A percentile compares a stretch with the other conserved stretches of the same genome.
Conservation (phyloP, 2,888 invertebrate genomes). For the Vesta saturnalis region DNA sequence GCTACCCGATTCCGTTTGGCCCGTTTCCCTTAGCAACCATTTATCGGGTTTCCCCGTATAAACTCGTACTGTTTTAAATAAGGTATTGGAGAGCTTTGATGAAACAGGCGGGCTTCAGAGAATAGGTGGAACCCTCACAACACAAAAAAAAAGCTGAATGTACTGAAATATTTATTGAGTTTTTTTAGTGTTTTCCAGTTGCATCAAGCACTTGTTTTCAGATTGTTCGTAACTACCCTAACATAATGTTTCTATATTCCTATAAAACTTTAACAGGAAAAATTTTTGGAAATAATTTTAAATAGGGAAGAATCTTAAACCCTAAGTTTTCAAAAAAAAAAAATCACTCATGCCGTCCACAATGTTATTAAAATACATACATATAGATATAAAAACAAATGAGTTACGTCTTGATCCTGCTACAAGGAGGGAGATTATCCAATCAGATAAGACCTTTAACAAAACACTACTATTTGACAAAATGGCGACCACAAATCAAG, state of each 20-base stretch:
- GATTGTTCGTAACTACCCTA: no score
- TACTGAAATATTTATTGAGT: constrained; percentile 48
- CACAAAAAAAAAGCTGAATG: constrained; percentile 40
- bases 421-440: constrained; percentile 62
- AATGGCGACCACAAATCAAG: constrained; percentile 66
- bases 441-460: constrained; percentile 64
- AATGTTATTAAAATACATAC: background rate
- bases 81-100: constrained; percentile 51
- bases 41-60: constrained; percentile 53
- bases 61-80: constrained; percentile 43
- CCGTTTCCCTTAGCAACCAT: constrained; percentile 62
- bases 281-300: no score
- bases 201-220: constrained; percentile 2
- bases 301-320: no score
- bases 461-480: constrained; percentile 66
- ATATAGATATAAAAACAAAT: constrained; percentile 15
- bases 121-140: constrained; percentile 38
- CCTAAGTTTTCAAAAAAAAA: no score
- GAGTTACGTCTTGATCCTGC: constrained; percentile 33
- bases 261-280: no score
- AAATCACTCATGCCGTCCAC: no score
- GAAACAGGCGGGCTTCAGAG: constrained; percentile 25
- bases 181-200: constrained; percentile 28
- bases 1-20: constrained; percentile 58
- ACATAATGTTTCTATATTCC: background rate